Conservation (phyloP, 2,797 vertebrate genomes). For the Anableps anableps region DNA sequence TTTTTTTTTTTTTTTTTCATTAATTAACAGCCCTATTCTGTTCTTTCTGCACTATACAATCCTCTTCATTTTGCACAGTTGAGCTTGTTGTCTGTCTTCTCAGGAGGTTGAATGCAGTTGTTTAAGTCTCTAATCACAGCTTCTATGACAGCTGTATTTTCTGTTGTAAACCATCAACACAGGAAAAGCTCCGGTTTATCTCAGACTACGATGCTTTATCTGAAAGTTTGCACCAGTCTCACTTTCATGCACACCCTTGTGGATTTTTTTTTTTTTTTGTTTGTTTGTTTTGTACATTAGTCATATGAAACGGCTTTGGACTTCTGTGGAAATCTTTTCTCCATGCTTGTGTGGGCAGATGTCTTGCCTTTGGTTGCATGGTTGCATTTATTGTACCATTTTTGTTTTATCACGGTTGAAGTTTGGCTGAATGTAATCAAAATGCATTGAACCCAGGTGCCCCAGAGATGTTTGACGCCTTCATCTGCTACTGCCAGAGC, state of each 20-base stretch:
- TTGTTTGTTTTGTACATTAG: neutral
- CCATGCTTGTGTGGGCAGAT: neutral
- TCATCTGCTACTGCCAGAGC: conserved; percentile 95
- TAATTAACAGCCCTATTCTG: neutral
- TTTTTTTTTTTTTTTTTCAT: neutral
- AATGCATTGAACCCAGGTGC: conserved; percentile 58
- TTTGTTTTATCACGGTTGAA: neutral
- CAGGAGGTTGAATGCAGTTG: neutral
- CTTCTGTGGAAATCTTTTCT: neutral
- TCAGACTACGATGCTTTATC: neutral
- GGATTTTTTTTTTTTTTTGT: conserved; percentile 11
- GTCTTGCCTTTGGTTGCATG: conserved; percentile 1
- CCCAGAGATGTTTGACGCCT: conserved; percentile 94
- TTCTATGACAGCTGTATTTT: too few species aligned
- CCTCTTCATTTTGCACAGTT: neutral
- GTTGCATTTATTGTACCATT: neutral
- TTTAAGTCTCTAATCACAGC: neutral
- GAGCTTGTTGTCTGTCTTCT: neutral
- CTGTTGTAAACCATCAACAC: neutral
- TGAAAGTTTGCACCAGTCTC: neutral
- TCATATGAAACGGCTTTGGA: neutral
- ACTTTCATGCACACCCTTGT: neutral
- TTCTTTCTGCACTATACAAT: neutral
- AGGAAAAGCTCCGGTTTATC: neutral
- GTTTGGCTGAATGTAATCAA: neutral